A percentile compares a stretch with the other conserved stretches of the same genome.
Conservation (phyloP, 2,113 vertebrate species). For the Isurus oxyrinchus region DNA sequence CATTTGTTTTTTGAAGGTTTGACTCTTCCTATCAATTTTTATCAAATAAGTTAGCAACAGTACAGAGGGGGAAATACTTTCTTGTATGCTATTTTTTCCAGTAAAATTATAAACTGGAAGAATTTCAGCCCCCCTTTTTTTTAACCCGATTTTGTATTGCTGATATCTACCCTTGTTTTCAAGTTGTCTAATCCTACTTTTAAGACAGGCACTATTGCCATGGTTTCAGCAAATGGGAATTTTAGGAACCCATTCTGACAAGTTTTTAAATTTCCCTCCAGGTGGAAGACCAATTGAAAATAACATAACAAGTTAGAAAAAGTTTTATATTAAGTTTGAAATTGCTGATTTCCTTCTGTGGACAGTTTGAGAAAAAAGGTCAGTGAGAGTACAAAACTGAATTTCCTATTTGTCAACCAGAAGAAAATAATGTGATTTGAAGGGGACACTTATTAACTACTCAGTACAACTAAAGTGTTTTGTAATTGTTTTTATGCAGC, state of each 20-base stretch:
- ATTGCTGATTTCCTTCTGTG: background rate
- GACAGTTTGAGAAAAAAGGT: background rate
- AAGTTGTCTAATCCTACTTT: background rate
- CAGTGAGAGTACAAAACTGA: background rate
- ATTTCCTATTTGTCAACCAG: background rate
- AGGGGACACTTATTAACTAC: background rate
- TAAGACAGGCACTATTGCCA: background rate
- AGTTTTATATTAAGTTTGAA: background rate
- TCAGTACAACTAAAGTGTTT: background rate
- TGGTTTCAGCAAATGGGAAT: background rate
- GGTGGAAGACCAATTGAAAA: background rate
- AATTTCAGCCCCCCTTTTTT: background rate
- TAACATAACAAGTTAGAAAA: background rate
- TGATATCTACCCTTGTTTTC: background rate
- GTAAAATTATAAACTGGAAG: background rate
- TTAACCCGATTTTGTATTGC: background rate
- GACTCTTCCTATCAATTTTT: background rate
- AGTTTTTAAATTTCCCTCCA: background rate
- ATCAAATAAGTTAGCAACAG: background rate
- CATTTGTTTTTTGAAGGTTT: background rate
- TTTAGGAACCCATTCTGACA: background rate
- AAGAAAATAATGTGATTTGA: background rate
- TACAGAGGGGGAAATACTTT: background rate
- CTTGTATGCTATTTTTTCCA: background rate
- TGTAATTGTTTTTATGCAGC: background rate